Conservation (phyloP, 1,140 invertebrate species). For the Panagrolaimus sp. region DNA sequence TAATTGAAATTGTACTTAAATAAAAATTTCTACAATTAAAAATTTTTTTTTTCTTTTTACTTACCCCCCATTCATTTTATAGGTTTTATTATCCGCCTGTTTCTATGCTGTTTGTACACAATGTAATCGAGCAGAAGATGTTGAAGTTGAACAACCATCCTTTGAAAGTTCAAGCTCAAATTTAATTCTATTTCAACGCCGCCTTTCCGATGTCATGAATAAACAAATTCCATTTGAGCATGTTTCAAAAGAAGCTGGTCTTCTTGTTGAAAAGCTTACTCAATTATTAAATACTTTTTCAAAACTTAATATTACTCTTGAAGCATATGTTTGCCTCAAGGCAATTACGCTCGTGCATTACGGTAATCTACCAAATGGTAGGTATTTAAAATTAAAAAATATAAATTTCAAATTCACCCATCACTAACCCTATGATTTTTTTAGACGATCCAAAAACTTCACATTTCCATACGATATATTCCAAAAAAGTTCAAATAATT, state of each 20-base stretch:
- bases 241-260: conserved; percentile 60
- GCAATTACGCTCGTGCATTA: conserved; percentile 60
- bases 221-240: conserved; percentile 58
- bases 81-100: conserved; percentile 31
- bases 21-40: too few species aligned
- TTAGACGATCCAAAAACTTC: neutral
- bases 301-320: conserved; percentile 49
- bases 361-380: conserved; percentile 29
- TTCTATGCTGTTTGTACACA: conserved; percentile 34
- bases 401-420: neutral
- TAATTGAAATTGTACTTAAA: too few species aligned
- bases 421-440: neutral
- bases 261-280: conserved; percentile 60
- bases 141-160: conserved; percentile 34
- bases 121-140: conserved; percentile 17
- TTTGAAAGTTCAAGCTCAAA: conserved; percentile 43
- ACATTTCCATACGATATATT: conserved; percentile 22
- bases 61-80: too few species aligned
- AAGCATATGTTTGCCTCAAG: conserved; percentile 61
- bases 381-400: conserved; percentile 5
- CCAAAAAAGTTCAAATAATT: conserved; percentile 47
- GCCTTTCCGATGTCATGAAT: conserved; percentile 52
- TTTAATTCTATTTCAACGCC: conserved; percentile 47
- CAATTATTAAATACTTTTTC: conserved; percentile 54
- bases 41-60: too few species aligned